phyloP scores from a whole-genome alignment of 2,797 vertebrate species.

The Microhierax caerulescens region DNA sequence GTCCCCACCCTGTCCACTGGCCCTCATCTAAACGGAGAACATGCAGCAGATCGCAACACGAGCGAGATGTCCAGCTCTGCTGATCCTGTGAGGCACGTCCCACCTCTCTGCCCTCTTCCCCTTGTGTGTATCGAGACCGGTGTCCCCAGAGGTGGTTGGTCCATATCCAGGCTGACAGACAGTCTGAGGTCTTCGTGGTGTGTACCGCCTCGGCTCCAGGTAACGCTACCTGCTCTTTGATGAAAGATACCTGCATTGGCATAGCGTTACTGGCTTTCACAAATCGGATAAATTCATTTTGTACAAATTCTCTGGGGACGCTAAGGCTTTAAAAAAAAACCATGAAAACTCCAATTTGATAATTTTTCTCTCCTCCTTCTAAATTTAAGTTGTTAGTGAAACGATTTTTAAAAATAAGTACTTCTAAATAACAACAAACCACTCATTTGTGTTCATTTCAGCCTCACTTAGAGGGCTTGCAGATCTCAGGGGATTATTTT shows the following conservation, averaged over 20 bases:
- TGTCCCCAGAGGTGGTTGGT: accelerated
- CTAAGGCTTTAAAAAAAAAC: background rate
- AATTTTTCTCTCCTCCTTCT: background rate
- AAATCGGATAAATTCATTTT: background rate
- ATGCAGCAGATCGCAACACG: accelerated
- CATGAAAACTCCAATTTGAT: background rate
- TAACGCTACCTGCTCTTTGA: background rate
- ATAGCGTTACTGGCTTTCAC: background rate
- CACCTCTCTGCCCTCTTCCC: background rate
- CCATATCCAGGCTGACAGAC: background rate
- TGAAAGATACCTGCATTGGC: background rate
- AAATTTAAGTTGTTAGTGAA: background rate
- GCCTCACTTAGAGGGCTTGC: background rate
- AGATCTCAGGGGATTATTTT: background rate
- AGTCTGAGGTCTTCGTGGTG: background rate
- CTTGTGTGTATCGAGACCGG: accelerated
- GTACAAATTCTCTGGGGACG: background rate
- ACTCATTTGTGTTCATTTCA: background rate
- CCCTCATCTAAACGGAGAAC: accelerated
- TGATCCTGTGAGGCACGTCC: accelerated
- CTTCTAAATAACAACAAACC: background rate
- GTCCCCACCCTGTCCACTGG: background rate
- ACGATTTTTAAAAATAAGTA: background rate
- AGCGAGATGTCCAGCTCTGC: background rate
- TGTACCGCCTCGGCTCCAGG: background rate